Evolutionary conservation across 2,888 invertebrate species (phyloP).

Genomic region (Phymatocera aterrima): DNA sequence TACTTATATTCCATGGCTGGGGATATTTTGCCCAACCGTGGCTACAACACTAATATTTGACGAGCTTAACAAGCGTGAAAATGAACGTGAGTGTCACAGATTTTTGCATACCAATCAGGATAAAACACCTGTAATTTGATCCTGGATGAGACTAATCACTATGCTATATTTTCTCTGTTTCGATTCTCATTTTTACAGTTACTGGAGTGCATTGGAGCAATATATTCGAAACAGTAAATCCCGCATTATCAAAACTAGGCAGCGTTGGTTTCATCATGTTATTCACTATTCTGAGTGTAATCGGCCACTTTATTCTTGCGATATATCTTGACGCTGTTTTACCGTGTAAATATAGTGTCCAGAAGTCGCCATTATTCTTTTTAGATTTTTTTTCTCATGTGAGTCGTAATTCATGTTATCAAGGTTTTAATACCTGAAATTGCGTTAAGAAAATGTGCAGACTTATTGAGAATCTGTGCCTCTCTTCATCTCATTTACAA

Average conservation of each 20-base stretch:
- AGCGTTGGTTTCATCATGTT: slow-evolving; percentile 82
- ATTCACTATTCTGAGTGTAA: slow-evolving; percentile 83
- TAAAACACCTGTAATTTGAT: neutral
- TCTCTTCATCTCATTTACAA: neutral
- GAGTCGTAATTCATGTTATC: neutral
- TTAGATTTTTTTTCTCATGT: slow-evolving; percentile 49
- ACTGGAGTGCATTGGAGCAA: slow-evolving; percentile 75
- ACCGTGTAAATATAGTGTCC: slow-evolving; percentile 91
- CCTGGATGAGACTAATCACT: too few species aligned
- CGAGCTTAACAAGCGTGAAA: slow-evolving; percentile 68
- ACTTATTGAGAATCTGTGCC: neutral
- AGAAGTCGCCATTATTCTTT: slow-evolving; percentile 87
- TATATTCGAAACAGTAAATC: slow-evolving; percentile 67
- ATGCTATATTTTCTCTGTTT: neutral
- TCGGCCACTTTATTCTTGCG: slow-evolving; percentile 85
- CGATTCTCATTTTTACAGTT: slow-evolving; percentile 67
- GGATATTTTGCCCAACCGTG: slow-evolving; percentile 68
- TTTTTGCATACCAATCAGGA: neutral
- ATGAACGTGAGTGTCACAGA: slow-evolving; percentile 60
- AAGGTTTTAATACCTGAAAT: neutral
- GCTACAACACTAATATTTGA: slow-evolving; percentile 62
- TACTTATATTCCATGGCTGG: slow-evolving; percentile 57
- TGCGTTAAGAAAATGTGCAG: neutral
- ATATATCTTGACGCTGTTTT: slow-evolving; percentile 91
- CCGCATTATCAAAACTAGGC: slow-evolving; percentile 57